Evolutionary conservation across 1,140 invertebrate genomes (phyloP).

Genomic region (Sitobion miscanthi): DNA sequence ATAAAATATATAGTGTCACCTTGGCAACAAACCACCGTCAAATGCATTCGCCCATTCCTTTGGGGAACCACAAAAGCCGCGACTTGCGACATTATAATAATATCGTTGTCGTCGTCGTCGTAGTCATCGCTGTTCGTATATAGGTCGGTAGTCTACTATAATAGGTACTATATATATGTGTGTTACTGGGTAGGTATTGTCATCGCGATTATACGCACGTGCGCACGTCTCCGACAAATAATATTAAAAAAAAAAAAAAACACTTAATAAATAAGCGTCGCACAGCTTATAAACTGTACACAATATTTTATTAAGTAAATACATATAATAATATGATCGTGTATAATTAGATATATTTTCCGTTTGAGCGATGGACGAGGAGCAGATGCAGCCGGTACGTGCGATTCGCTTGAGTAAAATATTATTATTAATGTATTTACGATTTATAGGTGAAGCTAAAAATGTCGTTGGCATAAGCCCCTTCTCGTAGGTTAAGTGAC

Average conservation of each 20-base stretch:
- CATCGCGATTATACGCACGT: background rate
- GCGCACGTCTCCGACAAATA: background rate
- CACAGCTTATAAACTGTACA: background rate
- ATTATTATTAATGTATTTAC: background rate
- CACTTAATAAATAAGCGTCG: background rate
- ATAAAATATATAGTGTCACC: conserved; percentile 2
- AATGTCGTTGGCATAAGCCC: background rate
- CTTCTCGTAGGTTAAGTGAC: too few relatives aligned
- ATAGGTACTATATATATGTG: background rate
- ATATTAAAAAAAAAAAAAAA: background rate
- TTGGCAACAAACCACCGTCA: background rate
- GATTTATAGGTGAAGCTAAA: background rate
- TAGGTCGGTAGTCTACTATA: background rate
- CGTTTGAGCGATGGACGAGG: background rate
- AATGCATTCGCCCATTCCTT: background rate
- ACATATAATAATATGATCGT: background rate
- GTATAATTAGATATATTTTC: background rate
- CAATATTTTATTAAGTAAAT: too few relatives aligned
- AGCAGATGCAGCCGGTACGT: background rate
- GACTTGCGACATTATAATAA: background rate
- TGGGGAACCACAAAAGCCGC: background rate
- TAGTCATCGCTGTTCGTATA: background rate
- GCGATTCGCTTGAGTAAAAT: background rate
- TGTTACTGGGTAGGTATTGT: background rate
- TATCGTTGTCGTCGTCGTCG: background rate